Evolutionary conservation across 35 echinoderm and acorn worm genomes (phyloP).

Genomic region (Lytechinus variegatus): DNA sequence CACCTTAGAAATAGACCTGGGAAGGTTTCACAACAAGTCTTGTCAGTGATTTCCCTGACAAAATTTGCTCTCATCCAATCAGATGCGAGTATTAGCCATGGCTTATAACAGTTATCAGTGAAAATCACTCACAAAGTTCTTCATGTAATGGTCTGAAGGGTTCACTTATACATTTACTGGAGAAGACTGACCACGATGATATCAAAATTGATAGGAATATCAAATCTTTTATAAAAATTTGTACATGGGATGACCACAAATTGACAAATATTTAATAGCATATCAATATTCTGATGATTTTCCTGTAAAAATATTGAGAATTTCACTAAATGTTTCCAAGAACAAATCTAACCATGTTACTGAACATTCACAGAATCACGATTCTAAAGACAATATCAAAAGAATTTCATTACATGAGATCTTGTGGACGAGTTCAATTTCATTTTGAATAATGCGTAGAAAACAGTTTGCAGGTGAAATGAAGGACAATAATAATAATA

Average conservation of each 20-base stretch:
- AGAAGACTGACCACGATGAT: background rate
- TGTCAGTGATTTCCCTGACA: background rate
- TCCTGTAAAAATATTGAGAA: too few relatives aligned
- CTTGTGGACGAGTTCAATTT: background rate
- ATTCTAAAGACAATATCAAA: background rate
- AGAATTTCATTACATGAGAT: background rate
- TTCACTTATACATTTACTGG: background rate
- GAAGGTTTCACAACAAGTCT: background rate
- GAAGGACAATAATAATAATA: background rate
- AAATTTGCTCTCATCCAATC: background rate
- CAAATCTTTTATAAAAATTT: background rate
- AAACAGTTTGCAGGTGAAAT: background rate
- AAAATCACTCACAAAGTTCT: background rate
- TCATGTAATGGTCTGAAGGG: background rate
- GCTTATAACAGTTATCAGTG: background rate
- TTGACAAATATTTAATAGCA: background rate
- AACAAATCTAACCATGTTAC: too few relatives aligned
- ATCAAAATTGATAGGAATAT: background rate
- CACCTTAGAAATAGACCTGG: too few relatives aligned
- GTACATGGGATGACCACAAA: background rate
- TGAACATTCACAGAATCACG: background rate
- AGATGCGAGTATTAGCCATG: background rate
- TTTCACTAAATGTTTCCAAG: too few relatives aligned
- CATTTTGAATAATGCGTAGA: background rate
- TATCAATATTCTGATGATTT: background rate